phyloP scores from a whole-genome alignment of 2,113 vertebrate genomes.

The Pao palembangensis region DNA sequence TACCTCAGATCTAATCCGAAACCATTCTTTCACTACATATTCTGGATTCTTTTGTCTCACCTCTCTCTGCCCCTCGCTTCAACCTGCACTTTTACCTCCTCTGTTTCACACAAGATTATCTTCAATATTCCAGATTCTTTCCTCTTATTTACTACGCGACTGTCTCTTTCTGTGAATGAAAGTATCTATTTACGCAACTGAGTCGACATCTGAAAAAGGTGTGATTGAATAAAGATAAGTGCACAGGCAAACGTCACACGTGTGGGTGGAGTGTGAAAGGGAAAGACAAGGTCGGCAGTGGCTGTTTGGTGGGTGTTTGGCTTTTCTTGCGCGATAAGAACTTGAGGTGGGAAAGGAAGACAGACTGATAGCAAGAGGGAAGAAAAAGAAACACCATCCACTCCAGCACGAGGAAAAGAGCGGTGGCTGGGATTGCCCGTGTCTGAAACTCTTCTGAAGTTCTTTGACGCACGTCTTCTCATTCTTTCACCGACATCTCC shows the following conservation, averaged over 20 bases:
- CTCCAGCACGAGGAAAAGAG: slow-evolving; percentile 28
- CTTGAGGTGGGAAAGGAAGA: not conserved
- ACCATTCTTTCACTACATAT: too few relatives aligned
- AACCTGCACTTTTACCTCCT: not conserved
- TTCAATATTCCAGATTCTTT: not conserved
- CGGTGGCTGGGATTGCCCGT: slow-evolving; percentile 34
- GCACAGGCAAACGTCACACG: not conserved
- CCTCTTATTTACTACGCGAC: not conserved
- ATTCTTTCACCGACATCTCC: slow-evolving; percentile 12
- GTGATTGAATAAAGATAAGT: slow-evolving; percentile 12
- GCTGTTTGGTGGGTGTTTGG: slow-evolving; percentile 13
- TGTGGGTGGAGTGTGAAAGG: slow-evolving; percentile 19
- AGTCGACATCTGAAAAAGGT: slow-evolving; percentile 11
- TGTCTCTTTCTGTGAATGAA: not conserved
- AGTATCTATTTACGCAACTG: slow-evolving; percentile 7
- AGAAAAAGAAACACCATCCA: slow-evolving; percentile 9
- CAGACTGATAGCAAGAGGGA: not conserved
- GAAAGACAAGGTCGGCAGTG: slow-evolving; percentile 5
- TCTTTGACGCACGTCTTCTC: slow-evolving; percentile 10
- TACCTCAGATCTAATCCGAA: too few relatives aligned
- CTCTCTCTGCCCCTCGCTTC: too few relatives aligned
- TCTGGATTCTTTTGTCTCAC: too few relatives aligned
- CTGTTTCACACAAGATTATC: not conserved
- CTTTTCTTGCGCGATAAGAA: not conserved
- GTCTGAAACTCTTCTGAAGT: slow-evolving; percentile 38